phyloP scores from a whole-genome alignment of 2,113 vertebrate species.

The Percina caprodes region DNA sequence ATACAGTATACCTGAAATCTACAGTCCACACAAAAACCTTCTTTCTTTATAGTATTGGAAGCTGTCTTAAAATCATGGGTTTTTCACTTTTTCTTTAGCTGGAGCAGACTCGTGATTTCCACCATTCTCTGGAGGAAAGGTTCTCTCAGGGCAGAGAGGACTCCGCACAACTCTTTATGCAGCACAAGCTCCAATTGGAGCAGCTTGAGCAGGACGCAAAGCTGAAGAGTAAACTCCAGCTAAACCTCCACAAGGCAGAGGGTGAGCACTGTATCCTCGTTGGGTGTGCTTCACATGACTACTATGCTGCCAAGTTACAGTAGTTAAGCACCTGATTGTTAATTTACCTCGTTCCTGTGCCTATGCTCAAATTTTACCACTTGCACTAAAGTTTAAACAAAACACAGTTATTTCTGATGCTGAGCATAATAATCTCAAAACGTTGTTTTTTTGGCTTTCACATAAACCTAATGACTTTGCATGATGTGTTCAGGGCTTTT shows the following conservation, averaged over 20 bases:
- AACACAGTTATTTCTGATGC: background rate
- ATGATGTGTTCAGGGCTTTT: conserved; percentile 84
- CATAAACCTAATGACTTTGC: background rate
- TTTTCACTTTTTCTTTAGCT: conserved; percentile 78
- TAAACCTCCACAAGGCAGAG: conserved; percentile 92
- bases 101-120: conserved; percentile 87
- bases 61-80: background rate
- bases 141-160: conserved; percentile 85
- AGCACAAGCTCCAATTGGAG: conserved; percentile 87
- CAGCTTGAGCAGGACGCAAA: conserved; percentile 86
- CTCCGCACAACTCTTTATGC: conserved; percentile 83
- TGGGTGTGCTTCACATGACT: background rate
- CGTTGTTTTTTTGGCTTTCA: background rate
- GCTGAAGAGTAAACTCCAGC: conserved; percentile 84
- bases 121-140: conserved; percentile 85
- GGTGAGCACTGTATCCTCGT: conserved; percentile 80
- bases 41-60: background rate
- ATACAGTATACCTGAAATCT: background rate
- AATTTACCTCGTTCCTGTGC: background rate
- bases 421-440: background rate
- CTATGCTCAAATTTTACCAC: background rate
- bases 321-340: conserved; percentile 22
- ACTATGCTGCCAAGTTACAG: background rate
- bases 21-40: background rate
- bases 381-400: background rate